These are phyloP conservation scores for Pygmarrhopalites habei DNA, from an alignment of 1,140 invertebrate species.

Conservation along the genomic window DNA sequence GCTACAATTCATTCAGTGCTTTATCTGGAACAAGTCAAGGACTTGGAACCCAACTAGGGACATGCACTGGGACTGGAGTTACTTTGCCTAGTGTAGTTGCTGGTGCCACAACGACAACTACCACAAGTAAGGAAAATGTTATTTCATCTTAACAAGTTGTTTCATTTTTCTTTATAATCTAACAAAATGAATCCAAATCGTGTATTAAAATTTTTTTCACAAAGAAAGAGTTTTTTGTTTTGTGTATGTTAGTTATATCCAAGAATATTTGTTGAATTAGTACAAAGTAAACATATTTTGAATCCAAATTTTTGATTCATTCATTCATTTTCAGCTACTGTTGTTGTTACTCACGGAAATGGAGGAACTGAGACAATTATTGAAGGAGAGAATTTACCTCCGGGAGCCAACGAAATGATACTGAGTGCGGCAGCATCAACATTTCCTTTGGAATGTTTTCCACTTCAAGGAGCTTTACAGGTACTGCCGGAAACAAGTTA, in stretches of 20 bases:
- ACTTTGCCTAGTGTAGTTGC: background rate
- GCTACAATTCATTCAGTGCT: constrained; percentile 10
- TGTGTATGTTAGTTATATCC: no score
- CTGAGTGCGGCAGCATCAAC: constrained; percentile 34
- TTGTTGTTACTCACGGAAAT: constrained; percentile 36
- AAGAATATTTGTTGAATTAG: no score
- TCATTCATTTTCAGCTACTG: no score
- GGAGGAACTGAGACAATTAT: constrained; percentile 39
- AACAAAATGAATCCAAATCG: no score
- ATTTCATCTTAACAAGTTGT: no score
- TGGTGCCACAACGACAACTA: constrained; percentile 4
- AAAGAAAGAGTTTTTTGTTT: no score
- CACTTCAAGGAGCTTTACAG: constrained; percentile 21
- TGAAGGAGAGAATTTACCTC: constrained; percentile 35
- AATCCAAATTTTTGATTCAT: no score
- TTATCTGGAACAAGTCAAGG: constrained; percentile 5
- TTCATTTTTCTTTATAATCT: no score
- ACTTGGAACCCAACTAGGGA: background rate
- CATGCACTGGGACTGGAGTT: background rate
- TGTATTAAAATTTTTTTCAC: no score
- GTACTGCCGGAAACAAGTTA: no score
- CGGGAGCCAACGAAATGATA: constrained; percentile 37
- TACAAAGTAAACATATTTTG: no score
- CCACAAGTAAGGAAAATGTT: no score
- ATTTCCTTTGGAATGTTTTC: constrained; percentile 36